These are phyloP conservation scores for Drosophila paulistorum DNA, from an alignment of 1,140 invertebrate species.

Conservation along the genomic window DNA sequence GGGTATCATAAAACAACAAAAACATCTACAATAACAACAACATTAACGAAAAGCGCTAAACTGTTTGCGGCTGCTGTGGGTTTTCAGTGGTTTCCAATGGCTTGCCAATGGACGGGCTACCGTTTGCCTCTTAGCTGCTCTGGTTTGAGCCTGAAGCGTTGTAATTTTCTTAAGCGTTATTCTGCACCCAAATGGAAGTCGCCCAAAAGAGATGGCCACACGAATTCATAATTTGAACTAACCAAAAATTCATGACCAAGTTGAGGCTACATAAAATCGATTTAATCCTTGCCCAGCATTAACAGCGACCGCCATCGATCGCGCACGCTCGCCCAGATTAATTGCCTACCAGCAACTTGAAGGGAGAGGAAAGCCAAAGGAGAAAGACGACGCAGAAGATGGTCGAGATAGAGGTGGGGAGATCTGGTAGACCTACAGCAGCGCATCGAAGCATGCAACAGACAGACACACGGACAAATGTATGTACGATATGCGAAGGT, in stretches of 20 bases:
- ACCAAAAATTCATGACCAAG: constrained; percentile 64
- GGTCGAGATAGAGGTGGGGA: constrained; percentile 19
- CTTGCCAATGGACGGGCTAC: constrained; percentile 45
- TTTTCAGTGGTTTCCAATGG: constrained; percentile 35
- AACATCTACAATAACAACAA: constrained; percentile 31
- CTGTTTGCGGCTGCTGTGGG: constrained; percentile 61
- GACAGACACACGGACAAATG: constrained; percentile 15
- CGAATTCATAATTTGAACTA: constrained; percentile 61
- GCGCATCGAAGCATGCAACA: constrained; percentile 49
- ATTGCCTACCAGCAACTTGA: constrained; percentile 59
- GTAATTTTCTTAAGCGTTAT: constrained; percentile 67
- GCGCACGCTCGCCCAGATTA: constrained; percentile 71
- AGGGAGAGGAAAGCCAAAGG: constrained; percentile 13
- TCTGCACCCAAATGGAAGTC: constrained; percentile 19
- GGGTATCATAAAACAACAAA: constrained; percentile 54
- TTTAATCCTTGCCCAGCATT: constrained; percentile 70
- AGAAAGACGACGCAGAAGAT: not conserved
- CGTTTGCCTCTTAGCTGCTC: constrained; percentile 32
- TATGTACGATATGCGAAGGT: constrained; percentile 31
- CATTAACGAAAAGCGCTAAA: constrained; percentile 67
- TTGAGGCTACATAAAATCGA: constrained; percentile 73
- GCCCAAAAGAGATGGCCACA: constrained; percentile 40
- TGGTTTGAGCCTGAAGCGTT: constrained; percentile 45
- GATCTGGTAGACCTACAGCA: constrained; percentile 69
- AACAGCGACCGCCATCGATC: no score